Conservation (phyloP, 2,888 invertebrate species). For the Clanis bilineata region DNA sequence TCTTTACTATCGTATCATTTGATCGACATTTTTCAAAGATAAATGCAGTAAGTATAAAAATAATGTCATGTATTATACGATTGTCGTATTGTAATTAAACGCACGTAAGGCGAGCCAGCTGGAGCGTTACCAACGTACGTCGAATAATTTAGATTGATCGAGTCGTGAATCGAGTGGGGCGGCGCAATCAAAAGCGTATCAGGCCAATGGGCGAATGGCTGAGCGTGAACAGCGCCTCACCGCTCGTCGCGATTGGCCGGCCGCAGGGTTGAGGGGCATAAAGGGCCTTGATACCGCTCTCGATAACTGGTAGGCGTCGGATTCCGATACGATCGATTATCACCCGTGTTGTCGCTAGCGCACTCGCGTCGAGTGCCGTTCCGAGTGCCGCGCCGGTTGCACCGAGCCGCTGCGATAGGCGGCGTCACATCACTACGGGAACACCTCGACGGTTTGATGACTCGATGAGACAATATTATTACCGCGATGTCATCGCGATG, state of each 20-base stretch:
- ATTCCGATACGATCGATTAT: conserved; percentile 75
- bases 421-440: background rate
- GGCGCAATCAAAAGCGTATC: conserved; percentile 79
- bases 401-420: background rate
- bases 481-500: conserved; percentile 9
- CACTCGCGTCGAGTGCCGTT: conserved; percentile 1
- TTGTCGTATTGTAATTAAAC: conserved; percentile 45
- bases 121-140: conserved; percentile 58
- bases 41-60: conserved; percentile 8
- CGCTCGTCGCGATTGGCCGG: conserved; percentile 62
- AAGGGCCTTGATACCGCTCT: conserved; percentile 77
- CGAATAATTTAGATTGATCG: conserved; percentile 78
- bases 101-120: conserved; percentile 45
- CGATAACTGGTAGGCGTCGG: conserved; percentile 77
- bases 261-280: conserved; percentile 65
- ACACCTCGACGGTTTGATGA: conserved; percentile 2
- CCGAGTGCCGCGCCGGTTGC: background rate
- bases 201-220: conserved; percentile 67
- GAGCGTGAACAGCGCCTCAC: conserved; percentile 30
- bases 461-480: conserved; percentile 15
- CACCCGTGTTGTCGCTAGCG: conserved; percentile 47
- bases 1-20: background rate
- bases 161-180: conserved; percentile 75
- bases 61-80: conserved; percentile 25
- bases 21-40: background rate